A percentile compares a stretch with the other conserved stretches of the same genome.
Evolutionary conservation across 2,888 invertebrate species (phyloP).

Genomic region (Limnephilus lunatus): DNA sequence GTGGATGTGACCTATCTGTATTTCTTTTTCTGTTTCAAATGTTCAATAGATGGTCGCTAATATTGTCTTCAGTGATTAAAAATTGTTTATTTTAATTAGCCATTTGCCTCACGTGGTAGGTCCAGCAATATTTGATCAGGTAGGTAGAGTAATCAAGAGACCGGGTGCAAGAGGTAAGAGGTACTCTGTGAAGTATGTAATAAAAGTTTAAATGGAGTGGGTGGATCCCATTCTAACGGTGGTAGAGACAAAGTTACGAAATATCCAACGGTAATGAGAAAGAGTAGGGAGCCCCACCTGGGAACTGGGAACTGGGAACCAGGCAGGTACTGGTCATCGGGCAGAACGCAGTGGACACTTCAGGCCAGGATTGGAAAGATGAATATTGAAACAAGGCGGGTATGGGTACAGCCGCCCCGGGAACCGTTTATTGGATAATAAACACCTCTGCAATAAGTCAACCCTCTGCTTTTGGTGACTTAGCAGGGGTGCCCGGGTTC

Average conservation of each 20-base stretch:
- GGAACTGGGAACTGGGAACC: not conserved
- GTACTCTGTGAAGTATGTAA: not conserved
- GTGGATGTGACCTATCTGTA: no score
- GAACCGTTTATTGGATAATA: no score
- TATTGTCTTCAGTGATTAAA: no score
- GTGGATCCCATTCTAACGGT: not conserved
- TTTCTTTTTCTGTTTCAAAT: no score
- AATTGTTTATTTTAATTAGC: no score
- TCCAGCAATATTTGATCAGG: not conserved
- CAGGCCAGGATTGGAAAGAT: not conserved
- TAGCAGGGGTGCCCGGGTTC: no score
- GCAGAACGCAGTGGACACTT: not conserved
- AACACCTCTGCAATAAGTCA: no score
- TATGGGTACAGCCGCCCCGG: no score
- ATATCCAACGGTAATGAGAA: not conserved
- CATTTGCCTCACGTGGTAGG: not conserved
- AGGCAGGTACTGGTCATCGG: no score
- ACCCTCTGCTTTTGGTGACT: no score
- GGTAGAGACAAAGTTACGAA: not conserved
- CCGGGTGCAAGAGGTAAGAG: not conserved
- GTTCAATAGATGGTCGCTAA: no score
- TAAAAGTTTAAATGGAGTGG: not conserved
- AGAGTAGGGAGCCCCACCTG: not conserved
- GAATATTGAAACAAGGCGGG: no score
- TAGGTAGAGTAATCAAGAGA: not conserved